A percentile compares a stretch with the other conserved stretches of the same genome.
Evolutionary conservation across 1,140 invertebrate genomes (phyloP).

Genomic region (Sarcophaga bullata): DNA sequence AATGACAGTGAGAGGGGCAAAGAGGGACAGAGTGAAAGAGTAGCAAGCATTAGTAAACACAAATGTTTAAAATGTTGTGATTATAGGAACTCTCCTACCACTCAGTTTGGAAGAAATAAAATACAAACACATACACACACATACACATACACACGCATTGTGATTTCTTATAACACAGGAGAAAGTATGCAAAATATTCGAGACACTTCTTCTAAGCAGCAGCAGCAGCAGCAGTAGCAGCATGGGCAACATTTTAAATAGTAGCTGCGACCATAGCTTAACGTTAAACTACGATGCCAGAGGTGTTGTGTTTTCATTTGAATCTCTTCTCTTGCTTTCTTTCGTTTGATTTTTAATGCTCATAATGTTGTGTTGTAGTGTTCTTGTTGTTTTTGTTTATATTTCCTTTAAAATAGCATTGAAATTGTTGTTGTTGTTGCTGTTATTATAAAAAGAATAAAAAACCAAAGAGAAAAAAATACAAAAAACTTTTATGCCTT

Average conservation of each 20-base stretch:
- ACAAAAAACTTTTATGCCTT: constrained; percentile 1
- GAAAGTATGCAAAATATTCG: constrained; percentile 9
- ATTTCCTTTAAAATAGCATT: not conserved
- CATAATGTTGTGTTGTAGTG: not conserved
- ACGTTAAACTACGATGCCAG: not conserved
- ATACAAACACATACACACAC: too few species aligned
- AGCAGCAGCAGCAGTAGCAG: not conserved
- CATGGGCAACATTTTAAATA: not conserved
- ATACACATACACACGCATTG: not conserved
- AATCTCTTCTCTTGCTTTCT: not conserved
- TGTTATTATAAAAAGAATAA: too few species aligned
- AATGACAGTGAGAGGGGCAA: too few species aligned
- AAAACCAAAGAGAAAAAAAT: too few species aligned
- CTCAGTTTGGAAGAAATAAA: too few species aligned
- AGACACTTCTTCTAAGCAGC: not conserved
- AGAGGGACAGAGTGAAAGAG: too few species aligned
- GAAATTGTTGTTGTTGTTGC: too few species aligned
- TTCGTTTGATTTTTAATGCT: not conserved
- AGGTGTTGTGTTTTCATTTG: not conserved
- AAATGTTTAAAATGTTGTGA: too few species aligned
- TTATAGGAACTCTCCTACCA: too few species aligned
- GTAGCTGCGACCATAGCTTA: not conserved
- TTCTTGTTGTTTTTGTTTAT: not conserved
- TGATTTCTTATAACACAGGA: not conserved
- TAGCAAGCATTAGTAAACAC: too few species aligned